phyloP scores from a whole-genome alignment of 2,888 invertebrate species.

The Alitta virens region DNA sequence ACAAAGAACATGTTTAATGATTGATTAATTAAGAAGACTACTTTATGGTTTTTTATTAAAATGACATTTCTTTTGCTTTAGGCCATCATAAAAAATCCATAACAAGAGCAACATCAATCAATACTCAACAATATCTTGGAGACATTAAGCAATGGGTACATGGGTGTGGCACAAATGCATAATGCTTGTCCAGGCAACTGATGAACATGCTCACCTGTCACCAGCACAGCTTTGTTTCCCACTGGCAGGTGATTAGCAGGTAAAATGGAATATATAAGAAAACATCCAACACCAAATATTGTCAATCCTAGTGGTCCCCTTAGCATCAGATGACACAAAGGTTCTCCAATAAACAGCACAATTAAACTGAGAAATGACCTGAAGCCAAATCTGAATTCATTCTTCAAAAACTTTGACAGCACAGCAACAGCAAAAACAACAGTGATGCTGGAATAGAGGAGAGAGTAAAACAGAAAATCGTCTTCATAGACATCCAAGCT shows the following conservation, averaged over 20 bases:
- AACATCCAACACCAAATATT: slow-evolving; percentile 46
- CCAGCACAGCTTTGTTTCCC: slow-evolving; percentile 45
- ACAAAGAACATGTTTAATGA: too few relatives aligned
- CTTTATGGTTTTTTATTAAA: too few relatives aligned
- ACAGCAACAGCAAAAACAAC: slow-evolving; percentile 54
- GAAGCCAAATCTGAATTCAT: slow-evolving; percentile 53
- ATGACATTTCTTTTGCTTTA: too few relatives aligned
- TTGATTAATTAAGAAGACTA: too few relatives aligned
- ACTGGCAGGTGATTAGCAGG: slow-evolving; percentile 52
- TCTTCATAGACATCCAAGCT: slow-evolving; percentile 32
- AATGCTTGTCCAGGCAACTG: background rate
- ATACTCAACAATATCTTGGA: too few relatives aligned
- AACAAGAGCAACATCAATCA: too few relatives aligned
- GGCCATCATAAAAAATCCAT: too few relatives aligned
- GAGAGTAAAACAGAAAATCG: slow-evolving; percentile 50
- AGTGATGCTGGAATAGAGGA: slow-evolving; percentile 50
- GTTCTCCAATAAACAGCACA: slow-evolving; percentile 52
- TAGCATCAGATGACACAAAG: slow-evolving; percentile 50
- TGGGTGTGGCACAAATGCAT: too few relatives aligned
- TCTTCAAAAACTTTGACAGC: slow-evolving; percentile 52
- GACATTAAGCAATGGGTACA: too few relatives aligned
- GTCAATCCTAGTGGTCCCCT: slow-evolving; percentile 50
- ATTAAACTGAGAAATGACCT: slow-evolving; percentile 47
- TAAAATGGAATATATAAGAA: slow-evolving; percentile 48
- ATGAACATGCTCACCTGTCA: slow-evolving; percentile 43